Evolutionary conservation across 2,113 vertebrate genomes (phyloP), one percentile per base, ranked within the genome.

Genomic region (Castor canadensis): DNA sequence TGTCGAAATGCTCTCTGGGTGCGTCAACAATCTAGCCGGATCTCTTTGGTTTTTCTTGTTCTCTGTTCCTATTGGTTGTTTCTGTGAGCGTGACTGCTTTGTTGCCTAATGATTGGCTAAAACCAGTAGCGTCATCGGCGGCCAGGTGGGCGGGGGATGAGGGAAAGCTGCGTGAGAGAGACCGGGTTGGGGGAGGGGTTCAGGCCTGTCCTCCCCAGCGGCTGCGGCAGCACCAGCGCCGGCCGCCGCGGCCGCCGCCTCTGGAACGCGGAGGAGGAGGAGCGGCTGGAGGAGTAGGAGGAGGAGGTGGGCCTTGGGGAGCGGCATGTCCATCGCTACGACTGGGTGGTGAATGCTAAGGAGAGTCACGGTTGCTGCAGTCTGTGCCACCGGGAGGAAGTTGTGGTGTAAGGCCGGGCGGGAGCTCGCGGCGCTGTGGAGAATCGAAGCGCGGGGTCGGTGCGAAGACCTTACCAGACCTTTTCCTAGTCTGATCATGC

Each of bases 401-500:
- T 95, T 91, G 89, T 32, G 97, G 35, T 8, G 87, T 80, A 56
- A 71, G 80, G 96, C 93, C 84, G 79, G 60, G 79, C 80, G 69
- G 83, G 95, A 95, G 93, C 90, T 96, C 69, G 67, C 71, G 49
- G 86, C 83, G 62, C 72, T 32, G 95, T 54, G 94, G 96, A 80
- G 87, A 72, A 77, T 73, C 89, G 60, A 62, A 92, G 90, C 72
- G 45, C 90, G 56, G 95, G 91, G 60, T 77, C 56, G 52, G 75
- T 83, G 97, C 67, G 96, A 94, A 83, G 94, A 95, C 88, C 95
- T 38, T 69, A 56, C 71, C 89, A 26, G 94, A 95, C 62, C 64
- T 5, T 89, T 89, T 38, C 75, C 81, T 45, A 40, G 80, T 35
- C 80, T 40, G 52, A 95, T 85, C 96, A 98, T 98, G 98, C 98